phyloP scores from a whole-genome alignment of 2,888 invertebrate genomes.

The Acleris cristana region DNA sequence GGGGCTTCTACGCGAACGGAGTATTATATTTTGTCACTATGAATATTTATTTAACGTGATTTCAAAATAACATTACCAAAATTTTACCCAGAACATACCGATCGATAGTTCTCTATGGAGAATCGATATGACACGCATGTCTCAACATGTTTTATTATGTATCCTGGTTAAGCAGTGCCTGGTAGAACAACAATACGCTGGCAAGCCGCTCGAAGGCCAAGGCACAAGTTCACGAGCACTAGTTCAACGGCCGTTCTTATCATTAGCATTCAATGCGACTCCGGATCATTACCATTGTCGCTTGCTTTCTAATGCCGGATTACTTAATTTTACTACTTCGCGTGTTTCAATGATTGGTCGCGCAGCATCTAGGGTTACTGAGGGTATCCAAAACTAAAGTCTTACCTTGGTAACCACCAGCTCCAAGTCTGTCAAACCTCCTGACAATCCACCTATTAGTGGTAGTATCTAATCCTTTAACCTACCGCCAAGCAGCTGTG shows the following conservation, averaged over 20 bases:
- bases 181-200: slow-evolving; percentile 56
- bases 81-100: too few species aligned
- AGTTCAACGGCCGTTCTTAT: slow-evolving; percentile 76
- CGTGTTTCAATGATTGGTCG: neutral
- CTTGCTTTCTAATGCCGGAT: slow-evolving; percentile 49
- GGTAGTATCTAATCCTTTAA: too few species aligned
- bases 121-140: slow-evolving; percentile 33
- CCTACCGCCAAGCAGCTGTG: too few species aligned
- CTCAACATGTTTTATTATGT: slow-evolving; percentile 33
- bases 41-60: too few species aligned
- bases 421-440: too few species aligned
- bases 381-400: too few species aligned
- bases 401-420: too few species aligned
- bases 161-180: slow-evolving; percentile 32
- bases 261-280: slow-evolving; percentile 73
- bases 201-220: slow-evolving; percentile 65
- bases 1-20: too few species aligned
- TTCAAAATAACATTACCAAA: too few species aligned
- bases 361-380: neutral
- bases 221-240: slow-evolving; percentile 71
- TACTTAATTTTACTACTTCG: slow-evolving; percentile 36
- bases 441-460: too few species aligned
- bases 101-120: slow-evolving; percentile 2
- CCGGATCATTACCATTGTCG: slow-evolving; percentile 52
- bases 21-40: too few species aligned